Evolutionary conservation across 1,140 invertebrate species (phyloP).

Genomic region (Papilio aristodemus): DNA sequence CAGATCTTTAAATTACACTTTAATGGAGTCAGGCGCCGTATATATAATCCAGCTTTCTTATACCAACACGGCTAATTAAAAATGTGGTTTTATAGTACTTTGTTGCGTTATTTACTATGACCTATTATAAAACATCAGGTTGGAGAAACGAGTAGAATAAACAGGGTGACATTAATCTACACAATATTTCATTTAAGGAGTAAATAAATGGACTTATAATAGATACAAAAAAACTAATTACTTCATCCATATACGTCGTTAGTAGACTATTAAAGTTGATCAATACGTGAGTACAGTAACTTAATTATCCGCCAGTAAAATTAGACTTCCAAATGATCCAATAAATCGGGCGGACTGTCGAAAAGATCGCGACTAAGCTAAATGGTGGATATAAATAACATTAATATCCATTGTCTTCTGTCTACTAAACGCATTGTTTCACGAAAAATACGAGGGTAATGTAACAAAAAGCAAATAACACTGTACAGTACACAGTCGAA

Average conservation of each 20-base stretch:
- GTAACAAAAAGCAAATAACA: slow-evolving; percentile 10
- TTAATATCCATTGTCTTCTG: slow-evolving; percentile 31
- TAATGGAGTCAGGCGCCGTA: no score
- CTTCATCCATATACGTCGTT: neutral
- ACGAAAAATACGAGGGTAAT: neutral
- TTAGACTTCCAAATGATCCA: slow-evolving; percentile 37
- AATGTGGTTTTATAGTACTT: no score
- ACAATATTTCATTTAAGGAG: neutral
- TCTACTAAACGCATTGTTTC: slow-evolving; percentile 32
- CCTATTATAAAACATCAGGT: no score
- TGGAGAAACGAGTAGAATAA: no score
- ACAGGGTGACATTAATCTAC: no score
- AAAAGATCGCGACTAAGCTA: slow-evolving; percentile 39
- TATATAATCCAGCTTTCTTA: no score
- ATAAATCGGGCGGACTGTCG: slow-evolving; percentile 36
- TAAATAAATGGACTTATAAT: neutral
- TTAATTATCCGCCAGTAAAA: slow-evolving; percentile 35
- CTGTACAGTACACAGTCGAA: neutral
- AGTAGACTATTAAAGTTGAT: neutral
- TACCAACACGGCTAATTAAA: no score
- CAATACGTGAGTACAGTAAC: slow-evolving; percentile 17
- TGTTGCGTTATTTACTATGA: no score
- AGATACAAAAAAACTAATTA: neutral
- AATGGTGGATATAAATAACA: slow-evolving; percentile 47
- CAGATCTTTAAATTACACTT: no score